Evolutionary conservation across 2,888 invertebrate species (phyloP).

Genomic region (Disparrhopalites patrizii): DNA sequence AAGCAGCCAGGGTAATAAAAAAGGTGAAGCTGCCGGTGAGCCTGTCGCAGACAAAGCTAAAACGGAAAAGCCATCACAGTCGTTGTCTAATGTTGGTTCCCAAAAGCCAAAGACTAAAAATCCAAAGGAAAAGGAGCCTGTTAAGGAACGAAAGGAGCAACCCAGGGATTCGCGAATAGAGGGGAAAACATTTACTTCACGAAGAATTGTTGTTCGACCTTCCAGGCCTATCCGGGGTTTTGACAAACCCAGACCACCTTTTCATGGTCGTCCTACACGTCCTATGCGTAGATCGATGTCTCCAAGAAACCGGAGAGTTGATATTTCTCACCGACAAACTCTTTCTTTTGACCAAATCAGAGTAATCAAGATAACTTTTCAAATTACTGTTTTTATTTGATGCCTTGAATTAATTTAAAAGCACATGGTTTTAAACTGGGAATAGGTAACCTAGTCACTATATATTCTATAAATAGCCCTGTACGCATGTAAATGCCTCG

Average conservation of each 20-base stretch:
- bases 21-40: not conserved
- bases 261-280: not conserved
- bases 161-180: not conserved
- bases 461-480: too few species aligned
- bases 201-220: not conserved
- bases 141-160: not conserved
- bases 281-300: constrained; percentile 15
- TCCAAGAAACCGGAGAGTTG: constrained; percentile 11
- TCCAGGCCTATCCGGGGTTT: not conserved
- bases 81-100: not conserved
- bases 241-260: not conserved
- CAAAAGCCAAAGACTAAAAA: not conserved
- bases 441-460: constrained; percentile 1
- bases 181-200: not conserved
- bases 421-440: not conserved
- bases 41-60: not conserved
- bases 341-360: constrained; percentile 29
- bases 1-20: not conserved
- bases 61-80: not conserved
- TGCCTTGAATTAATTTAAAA: not conserved
- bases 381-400: not conserved
- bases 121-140: not conserved
- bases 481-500: too few species aligned
- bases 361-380: constrained; percentile 23
- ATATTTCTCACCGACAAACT: constrained; percentile 19